Evolutionary conservation across 2,888 invertebrate species (phyloP).

Genomic region (Laspeyria flexula): DNA sequence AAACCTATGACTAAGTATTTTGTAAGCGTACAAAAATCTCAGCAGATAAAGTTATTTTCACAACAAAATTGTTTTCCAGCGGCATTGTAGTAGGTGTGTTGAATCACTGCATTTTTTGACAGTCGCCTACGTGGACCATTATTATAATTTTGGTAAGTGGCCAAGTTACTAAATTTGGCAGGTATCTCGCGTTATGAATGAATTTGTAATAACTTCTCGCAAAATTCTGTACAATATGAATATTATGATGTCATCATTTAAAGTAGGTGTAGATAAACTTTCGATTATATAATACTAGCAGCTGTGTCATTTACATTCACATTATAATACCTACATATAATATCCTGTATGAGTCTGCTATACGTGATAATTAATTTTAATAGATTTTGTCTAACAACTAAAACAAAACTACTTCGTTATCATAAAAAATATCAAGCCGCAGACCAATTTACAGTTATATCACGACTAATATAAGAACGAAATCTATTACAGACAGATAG

Average conservation of each 20-base stretch:
- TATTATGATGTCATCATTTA: constrained; percentile 58
- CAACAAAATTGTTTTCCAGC: constrained; percentile 24
- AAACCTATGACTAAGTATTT: background rate
- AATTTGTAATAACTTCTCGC: constrained; percentile 9
- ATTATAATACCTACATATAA: constrained; percentile 6
- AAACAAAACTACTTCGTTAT: no score
- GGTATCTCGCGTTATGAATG: constrained; percentile 6
- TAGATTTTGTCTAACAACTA: no score
- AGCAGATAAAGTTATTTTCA: constrained; percentile 27
- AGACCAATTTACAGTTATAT: no score
- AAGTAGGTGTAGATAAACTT: constrained; percentile 52
- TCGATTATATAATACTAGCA: constrained; percentile 44
- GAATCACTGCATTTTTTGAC: constrained; percentile 38
- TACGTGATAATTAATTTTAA: no score
- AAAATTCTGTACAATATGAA: constrained; percentile 5
- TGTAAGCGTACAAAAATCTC: background rate
- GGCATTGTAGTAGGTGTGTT: constrained; percentile 33
- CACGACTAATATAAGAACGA: no score
- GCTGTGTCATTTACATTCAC: constrained; percentile 22
- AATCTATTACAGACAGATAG: no score
- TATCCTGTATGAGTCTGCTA: constrained; percentile 15
- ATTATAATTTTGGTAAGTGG: constrained; percentile 7
- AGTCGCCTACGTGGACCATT: constrained; percentile 10
- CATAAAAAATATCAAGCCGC: no score
- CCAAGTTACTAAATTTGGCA: constrained; percentile 17